phyloP scores from a whole-genome alignment of 2,888 invertebrate species.

The Chirona hameri region DNA sequence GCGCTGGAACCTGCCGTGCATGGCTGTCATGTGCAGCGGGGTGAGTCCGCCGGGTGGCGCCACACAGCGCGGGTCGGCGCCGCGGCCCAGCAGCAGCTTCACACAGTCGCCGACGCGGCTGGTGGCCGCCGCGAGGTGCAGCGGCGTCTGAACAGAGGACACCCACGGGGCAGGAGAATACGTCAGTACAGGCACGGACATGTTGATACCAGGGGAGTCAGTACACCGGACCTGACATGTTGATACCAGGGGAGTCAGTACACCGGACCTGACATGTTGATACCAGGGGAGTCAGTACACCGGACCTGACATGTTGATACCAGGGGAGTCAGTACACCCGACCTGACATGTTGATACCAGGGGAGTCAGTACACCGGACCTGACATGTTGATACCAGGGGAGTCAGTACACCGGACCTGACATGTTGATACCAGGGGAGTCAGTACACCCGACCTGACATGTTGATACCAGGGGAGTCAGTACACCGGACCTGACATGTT shows the following conservation, averaged over 20 bases:
- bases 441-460: no score
- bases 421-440: no score
- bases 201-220: neutral
- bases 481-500: no score
- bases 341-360: no score
- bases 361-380: no score
- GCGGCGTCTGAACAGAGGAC: constrained; percentile 44
- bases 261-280: no score
- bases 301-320: no score
- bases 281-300: no score
- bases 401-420: no score
- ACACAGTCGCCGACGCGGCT: constrained; percentile 60
- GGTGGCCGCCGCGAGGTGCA: constrained; percentile 60
- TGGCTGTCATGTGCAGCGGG: constrained; percentile 63
- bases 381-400: no score
- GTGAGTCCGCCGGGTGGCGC: constrained; percentile 57
- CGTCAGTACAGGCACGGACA: neutral
- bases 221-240: neutral
- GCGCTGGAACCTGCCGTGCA: constrained; percentile 60
- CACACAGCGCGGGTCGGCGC: constrained; percentile 55
- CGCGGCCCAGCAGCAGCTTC: constrained; percentile 54
- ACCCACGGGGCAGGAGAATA: neutral
- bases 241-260: neutral
- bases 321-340: no score
- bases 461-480: no score